Evolutionary conservation across 1,140 invertebrate genomes (phyloP).

Genomic region (Frieseomelitta varia): DNA sequence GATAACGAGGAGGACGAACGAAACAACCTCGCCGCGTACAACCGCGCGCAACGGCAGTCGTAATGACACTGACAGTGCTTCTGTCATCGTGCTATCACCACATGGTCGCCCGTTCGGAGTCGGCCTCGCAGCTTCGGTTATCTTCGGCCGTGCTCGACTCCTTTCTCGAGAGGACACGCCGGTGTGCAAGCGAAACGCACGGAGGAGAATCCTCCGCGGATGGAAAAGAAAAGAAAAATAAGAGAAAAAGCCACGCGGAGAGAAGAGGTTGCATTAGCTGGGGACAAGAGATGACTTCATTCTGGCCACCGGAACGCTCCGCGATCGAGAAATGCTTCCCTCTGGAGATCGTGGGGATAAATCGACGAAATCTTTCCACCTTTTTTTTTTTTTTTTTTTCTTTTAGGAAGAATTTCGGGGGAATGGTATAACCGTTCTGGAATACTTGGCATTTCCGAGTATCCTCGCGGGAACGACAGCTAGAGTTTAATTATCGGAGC

Average conservation of each 20-base stretch:
- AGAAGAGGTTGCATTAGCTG: slow-evolving; percentile 35
- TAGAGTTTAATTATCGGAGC: slow-evolving; percentile 7
- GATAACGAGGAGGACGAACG: slow-evolving; percentile 16
- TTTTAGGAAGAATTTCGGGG: not conserved
- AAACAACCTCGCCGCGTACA: not conserved
- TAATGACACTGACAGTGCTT: slow-evolving; percentile 78
- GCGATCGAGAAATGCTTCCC: slow-evolving; percentile 10
- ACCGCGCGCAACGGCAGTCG: slow-evolving; percentile 67
- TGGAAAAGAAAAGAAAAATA: not conserved
- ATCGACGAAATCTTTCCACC: not conserved
- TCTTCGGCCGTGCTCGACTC: slow-evolving; percentile 47
- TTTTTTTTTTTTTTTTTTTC: not conserved
- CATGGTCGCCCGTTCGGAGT: slow-evolving; percentile 61
- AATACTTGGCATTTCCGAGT: slow-evolving; percentile 21
- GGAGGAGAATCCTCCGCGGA: slow-evolving; percentile 37
- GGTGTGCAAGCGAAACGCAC: not conserved
- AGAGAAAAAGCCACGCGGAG: not conserved
- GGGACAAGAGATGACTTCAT: slow-evolving; percentile 64
- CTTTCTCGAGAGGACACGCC: slow-evolving; percentile 54
- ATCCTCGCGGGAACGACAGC: too few relatives aligned
- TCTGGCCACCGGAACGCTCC: slow-evolving; percentile 31
- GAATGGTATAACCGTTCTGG: not conserved
- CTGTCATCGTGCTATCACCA: slow-evolving; percentile 70
- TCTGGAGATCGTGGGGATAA: not conserved
- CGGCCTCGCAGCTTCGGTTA: slow-evolving; percentile 47